Percentiles rank a stretch among this genome's conserved stretches.
Evolutionary conservation across 2,888 invertebrate genomes (phyloP).

Genomic region (Melanotus villosus): DNA sequence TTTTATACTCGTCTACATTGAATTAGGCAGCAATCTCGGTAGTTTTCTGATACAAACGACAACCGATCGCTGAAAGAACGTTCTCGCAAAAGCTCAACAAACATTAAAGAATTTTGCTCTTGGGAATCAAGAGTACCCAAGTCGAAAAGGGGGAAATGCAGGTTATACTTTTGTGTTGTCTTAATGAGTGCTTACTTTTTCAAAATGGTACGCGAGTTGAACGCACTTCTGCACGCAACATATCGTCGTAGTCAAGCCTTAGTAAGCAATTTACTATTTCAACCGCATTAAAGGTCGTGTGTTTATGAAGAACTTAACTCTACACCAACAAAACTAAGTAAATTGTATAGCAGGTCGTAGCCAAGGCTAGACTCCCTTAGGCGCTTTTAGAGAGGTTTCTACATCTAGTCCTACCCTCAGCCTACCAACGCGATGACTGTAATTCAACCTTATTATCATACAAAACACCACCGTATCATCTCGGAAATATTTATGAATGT

Average conservation of each 20-base stretch:
- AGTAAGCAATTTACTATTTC: constrained; percentile 37
- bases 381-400: constrained; percentile 48
- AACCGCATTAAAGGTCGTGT: constrained; percentile 41
- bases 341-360: constrained; percentile 43
- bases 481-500: constrained; percentile 49
- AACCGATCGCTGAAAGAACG: not conserved
- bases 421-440: constrained; percentile 47
- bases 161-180: constrained; percentile 17
- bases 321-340: constrained; percentile 42
- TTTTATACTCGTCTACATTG: not conserved
- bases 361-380: constrained; percentile 44
- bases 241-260: constrained; percentile 20
- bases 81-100: constrained; percentile 18
- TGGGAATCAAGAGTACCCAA: not conserved
- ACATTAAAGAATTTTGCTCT: constrained; percentile 13
- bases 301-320: constrained; percentile 42
- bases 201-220: constrained; percentile 15
- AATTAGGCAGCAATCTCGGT: not conserved
- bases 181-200: constrained; percentile 17
- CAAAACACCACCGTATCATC: constrained; percentile 50
- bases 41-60: not conserved
- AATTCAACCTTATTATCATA: constrained; percentile 52
- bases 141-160: not conserved
- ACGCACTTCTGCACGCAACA: constrained; percentile 24
- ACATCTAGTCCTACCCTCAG: constrained; percentile 43